Evolutionary conservation across 1,140 invertebrate species (phyloP), one percentile per base, ranked within the genome.

Genomic region (Aphis craccivora): DNA sequence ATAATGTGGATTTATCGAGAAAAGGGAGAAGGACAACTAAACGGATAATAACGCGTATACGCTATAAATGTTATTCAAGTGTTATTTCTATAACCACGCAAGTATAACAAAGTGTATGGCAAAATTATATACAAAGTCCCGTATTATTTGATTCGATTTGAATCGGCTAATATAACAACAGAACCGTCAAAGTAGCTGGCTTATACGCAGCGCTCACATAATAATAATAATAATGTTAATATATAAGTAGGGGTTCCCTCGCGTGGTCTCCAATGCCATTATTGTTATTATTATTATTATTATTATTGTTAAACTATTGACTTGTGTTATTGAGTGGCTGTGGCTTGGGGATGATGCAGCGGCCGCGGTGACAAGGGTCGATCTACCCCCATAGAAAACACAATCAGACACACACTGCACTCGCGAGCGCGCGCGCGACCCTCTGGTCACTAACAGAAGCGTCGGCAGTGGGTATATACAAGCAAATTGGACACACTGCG

Each of bases 241-340:
- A 76, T 76, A 76, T 76, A 76, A 76, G 60, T 67, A 76, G 60
- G 60, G 60, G 83, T 86, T 43, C 83, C 8, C 22, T 86, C 83
- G 5, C 60, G 60, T 60, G 55, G 55, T 67, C 30, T 18, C 60
- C 53, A n/a, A 60, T 67, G 43, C 30, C 45, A 90, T 60, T 91
- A 91, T 91, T 11, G 22, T 87, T 89, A 89, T 89, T 90, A 60
- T 90, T 91, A 76, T 91, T 91, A 90, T 90, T 90, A 91, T 76
- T 91, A 43, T 91, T 81, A 81, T 91, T 91, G 90, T 91, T 91
- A 76, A 81, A 91, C 90, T 91, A 81, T 91, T 91, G 90, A 91
- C 90, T 91, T 48, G 90, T 81, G 90, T 91, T 91, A 91, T 91
- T 91, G 90, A 91, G 90, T 91, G 90, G 90, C 43, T 91, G 90